These are phyloP conservation scores for Ptiloglossa arizonensis DNA, from an alignment of 1,140 invertebrate species.

Conservation along the genomic window DNA sequence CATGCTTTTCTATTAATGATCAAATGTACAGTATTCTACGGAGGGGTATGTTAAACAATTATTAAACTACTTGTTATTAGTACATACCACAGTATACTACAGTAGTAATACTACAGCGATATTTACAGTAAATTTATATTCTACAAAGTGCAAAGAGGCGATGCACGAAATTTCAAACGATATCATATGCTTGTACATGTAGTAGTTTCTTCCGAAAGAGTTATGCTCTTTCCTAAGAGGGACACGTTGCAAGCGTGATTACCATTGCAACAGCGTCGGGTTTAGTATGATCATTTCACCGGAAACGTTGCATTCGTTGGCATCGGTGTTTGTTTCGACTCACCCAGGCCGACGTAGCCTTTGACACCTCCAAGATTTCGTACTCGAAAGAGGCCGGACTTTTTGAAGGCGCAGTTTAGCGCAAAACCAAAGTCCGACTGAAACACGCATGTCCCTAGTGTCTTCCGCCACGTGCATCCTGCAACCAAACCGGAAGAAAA, in stretches of 20 bases:
- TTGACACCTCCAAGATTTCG: conserved; percentile 94
- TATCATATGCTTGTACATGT: too few species aligned
- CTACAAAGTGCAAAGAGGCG: background rate
- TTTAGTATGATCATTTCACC: background rate
- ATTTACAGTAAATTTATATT: conserved; percentile 7
- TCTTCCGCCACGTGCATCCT: conserved; percentile 80
- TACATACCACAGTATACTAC: too few species aligned
- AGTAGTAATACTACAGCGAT: too few species aligned
- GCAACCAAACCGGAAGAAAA: conserved; percentile 77
- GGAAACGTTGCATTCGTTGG: conserved; percentile 9
- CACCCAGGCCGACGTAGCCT: conserved; percentile 92
- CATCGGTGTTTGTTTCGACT: conserved; percentile 72
- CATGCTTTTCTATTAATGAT: background rate
- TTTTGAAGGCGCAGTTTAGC: conserved; percentile 95
- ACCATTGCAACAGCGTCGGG: background rate
- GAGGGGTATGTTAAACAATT: background rate
- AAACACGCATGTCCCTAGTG: conserved; percentile 88
- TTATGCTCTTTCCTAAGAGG: background rate
- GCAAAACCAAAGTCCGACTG: conserved; percentile 93
- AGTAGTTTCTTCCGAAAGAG: background rate
- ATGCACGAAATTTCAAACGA: background rate
- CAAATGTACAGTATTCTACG: background rate
- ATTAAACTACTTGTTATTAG: background rate
- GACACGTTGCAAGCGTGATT: too few species aligned
- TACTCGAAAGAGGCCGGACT: conserved; percentile 93